phyloP scores from a whole-genome alignment of 2,113 vertebrate species.

The Chrysochloris asiatica region DNA sequence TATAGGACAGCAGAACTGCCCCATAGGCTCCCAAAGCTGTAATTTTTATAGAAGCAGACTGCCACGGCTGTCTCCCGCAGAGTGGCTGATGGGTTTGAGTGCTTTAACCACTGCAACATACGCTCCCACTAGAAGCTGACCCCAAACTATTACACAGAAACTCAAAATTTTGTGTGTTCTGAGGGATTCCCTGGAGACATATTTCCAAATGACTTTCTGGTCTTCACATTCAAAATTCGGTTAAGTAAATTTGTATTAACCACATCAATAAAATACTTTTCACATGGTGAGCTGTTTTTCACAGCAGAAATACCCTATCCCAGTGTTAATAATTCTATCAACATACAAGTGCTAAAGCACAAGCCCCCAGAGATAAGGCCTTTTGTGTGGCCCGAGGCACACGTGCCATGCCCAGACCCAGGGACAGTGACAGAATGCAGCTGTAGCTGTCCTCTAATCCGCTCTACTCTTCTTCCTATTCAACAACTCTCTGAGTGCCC shows the following conservation, averaged over 20 bases:
- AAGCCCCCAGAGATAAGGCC: neutral
- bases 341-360: neutral
- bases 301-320: neutral
- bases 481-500: neutral
- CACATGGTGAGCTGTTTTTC: neutral
- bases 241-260: neutral
- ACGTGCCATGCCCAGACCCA: neutral
- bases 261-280: slow-evolving; percentile 36
- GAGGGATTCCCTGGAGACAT: neutral
- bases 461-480: neutral
- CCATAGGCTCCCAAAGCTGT: too few species aligned
- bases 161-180: neutral
- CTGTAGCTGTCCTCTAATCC: neutral
- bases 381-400: neutral
- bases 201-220: neutral
- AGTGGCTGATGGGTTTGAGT: too few species aligned
- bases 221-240: neutral
- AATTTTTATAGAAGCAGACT: too few species aligned
- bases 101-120: neutral
- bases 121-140: neutral
- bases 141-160: slow-evolving; percentile 8
- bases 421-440: neutral
- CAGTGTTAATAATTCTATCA: slow-evolving; percentile 4
- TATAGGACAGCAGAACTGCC: too few species aligned
- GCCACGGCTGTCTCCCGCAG: too few species aligned